phyloP scores from a whole-genome alignment of 2,113 vertebrate genomes.

The Dipodomys merriami region DNA sequence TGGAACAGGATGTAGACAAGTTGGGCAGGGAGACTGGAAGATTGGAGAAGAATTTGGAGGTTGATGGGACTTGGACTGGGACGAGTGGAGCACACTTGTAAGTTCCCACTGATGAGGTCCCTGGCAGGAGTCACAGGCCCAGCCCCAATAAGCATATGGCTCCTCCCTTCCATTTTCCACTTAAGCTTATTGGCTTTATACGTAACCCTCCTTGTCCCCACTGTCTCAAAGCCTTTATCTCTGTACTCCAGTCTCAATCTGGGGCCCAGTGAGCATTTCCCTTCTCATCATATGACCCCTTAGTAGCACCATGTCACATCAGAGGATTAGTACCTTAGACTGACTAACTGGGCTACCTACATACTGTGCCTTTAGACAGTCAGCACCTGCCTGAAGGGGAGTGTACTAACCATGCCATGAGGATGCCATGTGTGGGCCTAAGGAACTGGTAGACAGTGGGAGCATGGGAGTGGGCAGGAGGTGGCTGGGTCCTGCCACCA shows the following conservation, averaged over 20 bases:
- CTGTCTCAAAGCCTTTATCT: neutral
- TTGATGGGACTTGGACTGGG: neutral
- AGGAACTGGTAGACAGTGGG: neutral
- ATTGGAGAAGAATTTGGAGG: neutral
- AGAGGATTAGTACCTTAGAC: neutral
- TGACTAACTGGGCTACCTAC: neutral
- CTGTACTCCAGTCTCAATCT: neutral
- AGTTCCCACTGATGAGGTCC: neutral
- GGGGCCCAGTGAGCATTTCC: neutral
- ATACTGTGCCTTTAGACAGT: neutral
- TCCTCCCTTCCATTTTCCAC: neutral
- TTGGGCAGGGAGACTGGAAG: neutral
- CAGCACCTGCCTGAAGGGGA: neutral
- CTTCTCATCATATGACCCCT: neutral
- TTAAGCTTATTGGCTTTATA: neutral
- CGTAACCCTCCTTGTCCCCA: neutral
- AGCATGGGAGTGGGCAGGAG: neutral
- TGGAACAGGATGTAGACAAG: neutral
- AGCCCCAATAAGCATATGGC: neutral
- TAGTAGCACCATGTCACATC: neutral
- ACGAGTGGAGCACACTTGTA: neutral
- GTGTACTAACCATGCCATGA: neutral
- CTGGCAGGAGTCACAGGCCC: neutral
- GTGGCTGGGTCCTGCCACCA: neutral
- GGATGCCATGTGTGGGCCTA: accelerated